Conservation (phyloP, 1,140 invertebrate genomes). For the Pseudomyrmex flavicornis region DNA sequence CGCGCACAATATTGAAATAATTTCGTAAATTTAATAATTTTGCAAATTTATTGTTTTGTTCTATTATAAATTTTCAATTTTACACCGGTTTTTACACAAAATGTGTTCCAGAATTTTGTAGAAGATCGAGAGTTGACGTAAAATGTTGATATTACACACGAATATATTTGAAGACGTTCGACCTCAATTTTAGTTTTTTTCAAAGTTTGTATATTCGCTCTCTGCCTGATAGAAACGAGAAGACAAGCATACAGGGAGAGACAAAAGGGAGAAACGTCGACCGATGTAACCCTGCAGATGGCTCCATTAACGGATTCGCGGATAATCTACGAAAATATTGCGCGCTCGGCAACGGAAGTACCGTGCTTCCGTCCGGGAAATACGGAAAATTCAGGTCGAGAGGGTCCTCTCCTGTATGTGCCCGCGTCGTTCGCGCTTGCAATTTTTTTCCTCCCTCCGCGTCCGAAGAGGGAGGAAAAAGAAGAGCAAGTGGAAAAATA, state of each 20-base stretch:
- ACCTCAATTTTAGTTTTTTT: neutral
- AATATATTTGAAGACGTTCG: constrained; percentile 1
- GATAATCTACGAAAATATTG: constrained; percentile 73
- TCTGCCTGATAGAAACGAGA: neutral
- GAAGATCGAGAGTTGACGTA: neutral
- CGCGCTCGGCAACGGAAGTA: constrained; percentile 58
- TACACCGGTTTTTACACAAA: neutral
- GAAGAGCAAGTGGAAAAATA: constrained; percentile 61
- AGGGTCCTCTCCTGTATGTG: constrained; percentile 54
- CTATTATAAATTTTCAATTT: neutral
- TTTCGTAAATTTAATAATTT: no score
- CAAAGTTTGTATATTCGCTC: constrained; percentile 1
- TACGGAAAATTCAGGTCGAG: constrained; percentile 74
- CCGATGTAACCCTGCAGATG: constrained; percentile 41
- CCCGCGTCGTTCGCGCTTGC: constrained; percentile 64
- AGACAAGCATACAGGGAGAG: constrained; percentile 38
- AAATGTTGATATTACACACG: neutral
- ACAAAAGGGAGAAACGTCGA: constrained; percentile 43
- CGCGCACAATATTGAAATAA: no score
- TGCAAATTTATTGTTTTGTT: no score
- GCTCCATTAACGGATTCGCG: constrained; percentile 60
- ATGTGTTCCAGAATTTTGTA: neutral
- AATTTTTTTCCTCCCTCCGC: constrained; percentile 68
- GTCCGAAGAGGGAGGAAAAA: constrained; percentile 60
- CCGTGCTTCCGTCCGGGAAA: constrained; percentile 64